Evolutionary conservation across 2,113 vertebrate genomes (phyloP), one percentile per base, ranked within the genome.

Genomic region (Gobio gobio): DNA sequence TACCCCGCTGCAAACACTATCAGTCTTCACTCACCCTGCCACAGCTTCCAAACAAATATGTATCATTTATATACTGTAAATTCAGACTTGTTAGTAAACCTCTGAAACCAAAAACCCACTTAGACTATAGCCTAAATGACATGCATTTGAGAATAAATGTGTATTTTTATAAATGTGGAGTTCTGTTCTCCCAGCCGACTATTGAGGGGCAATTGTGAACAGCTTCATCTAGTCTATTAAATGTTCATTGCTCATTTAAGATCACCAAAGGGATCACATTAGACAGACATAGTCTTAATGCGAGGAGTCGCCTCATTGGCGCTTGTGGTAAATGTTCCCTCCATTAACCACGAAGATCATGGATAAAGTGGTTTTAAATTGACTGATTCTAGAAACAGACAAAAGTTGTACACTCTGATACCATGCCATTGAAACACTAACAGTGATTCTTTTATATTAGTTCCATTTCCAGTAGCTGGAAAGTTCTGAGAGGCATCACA

Each of bases 201-300:
- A 66, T 18, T 36, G 79, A 33, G 45, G 24, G 45, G 43, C 79
- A 68, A 68, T 68, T 33, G 63, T 68, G 79, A 81, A 81, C 18
- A 56, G 81, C 82, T 81, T 77, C 68, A 20, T 8, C 49, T 83
- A 84, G 82, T 84, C 86, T 83, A 87, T 87, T 87, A 84, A 49
- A 81, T 29, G 29, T 59, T 58, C 82, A 59, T 78, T 83, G 82
- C 82, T 87, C 82, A 80, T 87, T 87, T 84, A 59, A 61, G 82
- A 87, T 84, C 83, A 87, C 86, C 82, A 84, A 87, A 81, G 86
- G 77, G 82, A 84, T 83, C 82, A 59, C 82, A 87, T 87, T 87
- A 87, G 77, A 78, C 82, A 87, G 86, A 84, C 82, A 58, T 22
- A 36, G 47, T 59, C 29, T 61, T 87, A 75, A 80, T 78, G 76